These are phyloP conservation scores for Myotis findleyi DNA, from an alignment of 2,797 vertebrate species.

Conservation along the genomic window DNA sequence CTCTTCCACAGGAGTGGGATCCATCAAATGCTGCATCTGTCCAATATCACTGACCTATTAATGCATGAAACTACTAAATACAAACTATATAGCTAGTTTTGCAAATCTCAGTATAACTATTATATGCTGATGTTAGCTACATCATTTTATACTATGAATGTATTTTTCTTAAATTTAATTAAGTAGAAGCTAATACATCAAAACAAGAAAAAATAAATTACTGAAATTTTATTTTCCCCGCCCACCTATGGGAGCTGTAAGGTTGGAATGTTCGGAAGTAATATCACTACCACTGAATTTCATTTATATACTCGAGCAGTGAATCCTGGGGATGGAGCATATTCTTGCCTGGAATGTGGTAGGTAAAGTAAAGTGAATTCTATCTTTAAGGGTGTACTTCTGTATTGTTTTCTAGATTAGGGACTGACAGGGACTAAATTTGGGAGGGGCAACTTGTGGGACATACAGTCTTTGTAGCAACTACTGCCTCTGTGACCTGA, in stretches of 20 bases:
- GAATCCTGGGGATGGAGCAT: background rate
- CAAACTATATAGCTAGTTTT: background rate
- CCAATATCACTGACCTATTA: conserved; percentile 23
- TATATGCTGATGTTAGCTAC: background rate
- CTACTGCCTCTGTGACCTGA: background rate
- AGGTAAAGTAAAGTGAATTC: background rate
- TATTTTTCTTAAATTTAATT: background rate
- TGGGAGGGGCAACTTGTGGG: background rate
- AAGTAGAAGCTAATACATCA: background rate
- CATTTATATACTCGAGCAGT: background rate
- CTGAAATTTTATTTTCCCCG: background rate
- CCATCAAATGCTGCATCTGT: conserved; percentile 11
- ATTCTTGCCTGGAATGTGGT: background rate
- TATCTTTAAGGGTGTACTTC: background rate
- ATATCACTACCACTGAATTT: background rate
- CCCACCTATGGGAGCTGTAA: background rate
- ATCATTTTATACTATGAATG: background rate
- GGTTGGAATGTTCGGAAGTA: background rate
- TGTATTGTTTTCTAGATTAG: background rate
- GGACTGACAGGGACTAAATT: background rate
- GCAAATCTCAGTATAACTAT: background rate
- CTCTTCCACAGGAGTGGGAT: conserved; percentile 35
- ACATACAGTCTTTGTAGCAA: background rate
- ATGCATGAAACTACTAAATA: conserved; percentile 29
- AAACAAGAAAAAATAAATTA: conserved; percentile 33